Evolutionary conservation across 2,797 vertebrate genomes (phyloP).

Genomic region (Ataeniobius toweri): DNA sequence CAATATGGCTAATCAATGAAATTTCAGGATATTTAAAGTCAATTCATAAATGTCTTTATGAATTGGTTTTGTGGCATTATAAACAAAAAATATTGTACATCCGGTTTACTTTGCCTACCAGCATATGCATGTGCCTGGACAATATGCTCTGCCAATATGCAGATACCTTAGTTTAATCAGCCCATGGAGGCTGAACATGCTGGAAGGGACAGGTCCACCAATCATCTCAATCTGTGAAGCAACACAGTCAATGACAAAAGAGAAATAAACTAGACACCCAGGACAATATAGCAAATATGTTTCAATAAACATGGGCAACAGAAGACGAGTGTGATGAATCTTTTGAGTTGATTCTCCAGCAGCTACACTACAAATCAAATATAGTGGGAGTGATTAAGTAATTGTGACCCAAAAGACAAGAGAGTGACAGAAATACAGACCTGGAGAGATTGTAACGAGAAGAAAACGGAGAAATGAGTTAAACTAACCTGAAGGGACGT

Average conservation of each 20-base stretch:
- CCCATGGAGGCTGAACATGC: conserved; percentile 40
- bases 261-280: conserved; percentile 61
- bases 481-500: conserved; percentile 41
- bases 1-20: not conserved
- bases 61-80: conserved; percentile 1
- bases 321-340: conserved; percentile 42
- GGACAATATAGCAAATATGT: conserved; percentile 38
- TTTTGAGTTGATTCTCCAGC: conserved; percentile 39
- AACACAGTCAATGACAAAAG: conserved; percentile 60
- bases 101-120: conserved; percentile 25
- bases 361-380: conserved; percentile 30
- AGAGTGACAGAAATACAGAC: conserved; percentile 48
- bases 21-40: not conserved
- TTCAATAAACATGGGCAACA: conserved; percentile 28
- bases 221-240: conserved; percentile 61
- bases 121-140: conserved; percentile 19
- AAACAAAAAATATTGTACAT: conserved; percentile 18
- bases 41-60: conserved; percentile 6
- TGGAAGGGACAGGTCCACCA: conserved; percentile 51
- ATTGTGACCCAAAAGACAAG: conserved; percentile 46
- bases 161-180: conserved; percentile 39
- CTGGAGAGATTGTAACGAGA: conserved; percentile 33
- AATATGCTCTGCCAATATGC: conserved; percentile 62
- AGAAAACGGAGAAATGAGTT: conserved; percentile 40
- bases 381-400: conserved; percentile 28